Evolutionary conservation across 2,797 vertebrate genomes (phyloP).

Genomic region (Sarcophilus harrisii): DNA sequence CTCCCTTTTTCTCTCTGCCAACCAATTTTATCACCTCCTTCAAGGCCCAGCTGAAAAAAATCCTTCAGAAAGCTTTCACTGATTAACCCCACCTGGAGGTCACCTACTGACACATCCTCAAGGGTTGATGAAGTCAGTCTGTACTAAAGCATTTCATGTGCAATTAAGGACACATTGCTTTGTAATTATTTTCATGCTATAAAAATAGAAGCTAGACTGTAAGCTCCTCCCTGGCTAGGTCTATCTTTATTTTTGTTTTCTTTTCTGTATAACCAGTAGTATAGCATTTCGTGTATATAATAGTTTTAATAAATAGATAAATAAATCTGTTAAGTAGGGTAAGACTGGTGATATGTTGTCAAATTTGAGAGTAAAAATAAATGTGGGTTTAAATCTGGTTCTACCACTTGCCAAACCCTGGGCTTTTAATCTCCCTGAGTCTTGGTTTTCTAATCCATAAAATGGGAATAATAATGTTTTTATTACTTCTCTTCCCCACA

Average conservation of each 20-base stretch:
- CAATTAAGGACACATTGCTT: background rate
- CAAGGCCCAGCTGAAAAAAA: background rate
- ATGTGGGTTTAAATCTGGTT: background rate
- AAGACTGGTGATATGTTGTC: background rate
- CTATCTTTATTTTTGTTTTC: slow-evolving; percentile 1
- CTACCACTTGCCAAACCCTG: background rate
- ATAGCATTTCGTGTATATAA: background rate
- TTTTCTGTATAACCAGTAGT: background rate
- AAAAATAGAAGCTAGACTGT: background rate
- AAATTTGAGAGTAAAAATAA: background rate
- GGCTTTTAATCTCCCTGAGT: background rate
- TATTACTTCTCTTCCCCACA: background rate
- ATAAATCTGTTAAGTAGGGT: background rate
- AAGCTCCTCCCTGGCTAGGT: background rate
- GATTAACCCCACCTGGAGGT: background rate
- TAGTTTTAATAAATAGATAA: background rate
- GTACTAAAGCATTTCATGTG: background rate
- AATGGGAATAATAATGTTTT: slow-evolving; percentile 8
- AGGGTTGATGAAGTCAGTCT: background rate
- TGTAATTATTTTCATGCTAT: slow-evolving; percentile 29
- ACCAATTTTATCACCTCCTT: background rate
- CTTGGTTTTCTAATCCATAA: slow-evolving; percentile 11
- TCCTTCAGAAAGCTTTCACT: background rate
- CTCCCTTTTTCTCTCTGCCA: background rate
- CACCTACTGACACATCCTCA: background rate